phyloP scores from a whole-genome alignment of 2,797 vertebrate genomes.

The Scolopax bukidnonensis region DNA sequence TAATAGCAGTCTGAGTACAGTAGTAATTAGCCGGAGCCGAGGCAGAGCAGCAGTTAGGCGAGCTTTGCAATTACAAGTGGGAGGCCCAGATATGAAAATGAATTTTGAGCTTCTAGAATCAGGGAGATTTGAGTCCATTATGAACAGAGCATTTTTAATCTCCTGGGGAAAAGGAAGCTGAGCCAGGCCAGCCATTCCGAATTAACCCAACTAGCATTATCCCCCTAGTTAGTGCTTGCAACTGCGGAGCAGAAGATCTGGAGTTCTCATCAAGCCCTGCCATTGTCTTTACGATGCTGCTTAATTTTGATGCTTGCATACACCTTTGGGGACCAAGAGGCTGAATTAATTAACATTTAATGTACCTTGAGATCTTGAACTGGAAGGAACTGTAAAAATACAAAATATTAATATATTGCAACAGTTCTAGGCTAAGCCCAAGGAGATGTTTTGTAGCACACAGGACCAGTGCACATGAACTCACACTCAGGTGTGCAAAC shows the following conservation, averaged over 20 bases:
- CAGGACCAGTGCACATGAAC: background rate
- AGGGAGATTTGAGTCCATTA: constrained; percentile 56
- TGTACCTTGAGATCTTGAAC: constrained; percentile 11
- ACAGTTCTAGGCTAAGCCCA: background rate
- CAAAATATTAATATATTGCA: background rate
- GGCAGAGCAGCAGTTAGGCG: constrained; percentile 48
- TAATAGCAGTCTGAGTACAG: constrained; percentile 43
- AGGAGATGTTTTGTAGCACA: background rate
- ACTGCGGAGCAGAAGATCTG: background rate
- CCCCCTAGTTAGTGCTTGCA: background rate
- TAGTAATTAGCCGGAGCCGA: constrained; percentile 49
- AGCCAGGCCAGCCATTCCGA: constrained; percentile 34
- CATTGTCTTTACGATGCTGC: background rate
- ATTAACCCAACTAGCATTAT: constrained; percentile 35
- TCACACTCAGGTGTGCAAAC: background rate
- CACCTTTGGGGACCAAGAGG: background rate
- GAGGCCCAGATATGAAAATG: constrained; percentile 69
- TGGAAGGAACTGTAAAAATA: constrained; percentile 25
- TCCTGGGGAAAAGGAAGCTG: constrained; percentile 14
- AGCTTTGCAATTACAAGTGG: constrained; percentile 63
- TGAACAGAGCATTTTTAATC: constrained; percentile 42
- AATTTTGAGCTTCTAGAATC: constrained; percentile 56
- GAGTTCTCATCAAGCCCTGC: constrained; percentile 7
- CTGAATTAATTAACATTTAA: constrained; percentile 50
- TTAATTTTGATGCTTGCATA: background rate